Evolutionary conservation across 1,140 invertebrate genomes (phyloP).

Genomic region (Elymnias hypermnestra): DNA sequence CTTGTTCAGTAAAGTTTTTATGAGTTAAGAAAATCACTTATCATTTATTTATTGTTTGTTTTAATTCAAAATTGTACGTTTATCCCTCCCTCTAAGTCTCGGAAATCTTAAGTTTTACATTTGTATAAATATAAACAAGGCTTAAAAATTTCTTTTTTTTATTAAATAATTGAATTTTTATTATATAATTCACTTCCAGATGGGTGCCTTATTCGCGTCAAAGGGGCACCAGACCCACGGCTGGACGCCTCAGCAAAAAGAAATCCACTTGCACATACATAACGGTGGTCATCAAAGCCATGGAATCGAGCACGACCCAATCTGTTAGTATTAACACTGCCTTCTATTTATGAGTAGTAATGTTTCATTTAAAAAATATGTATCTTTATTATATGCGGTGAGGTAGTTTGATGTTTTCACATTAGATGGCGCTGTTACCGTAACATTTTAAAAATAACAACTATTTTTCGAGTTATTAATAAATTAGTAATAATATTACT

Average conservation of each 20-base stretch:
- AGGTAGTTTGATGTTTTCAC: neutral
- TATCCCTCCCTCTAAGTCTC: no score
- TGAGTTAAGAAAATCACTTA: neutral
- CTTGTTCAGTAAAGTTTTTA: no score
- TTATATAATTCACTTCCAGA: constrained; percentile 32
- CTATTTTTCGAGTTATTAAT: no score
- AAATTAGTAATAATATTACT: no score
- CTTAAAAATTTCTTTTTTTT: no score
- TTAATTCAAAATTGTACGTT: no score
- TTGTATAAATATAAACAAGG: no score
- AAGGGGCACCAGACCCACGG: constrained; percentile 33
- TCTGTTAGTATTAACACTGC: constrained; percentile 26
- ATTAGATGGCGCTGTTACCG: constrained; percentile 1
- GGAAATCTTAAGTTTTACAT: no score
- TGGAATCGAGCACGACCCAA: constrained; percentile 29
- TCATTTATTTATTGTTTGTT: constrained; percentile 1
- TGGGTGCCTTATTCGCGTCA: constrained; percentile 43
- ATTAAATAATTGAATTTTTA: no score
- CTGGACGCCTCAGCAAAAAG: constrained; percentile 49
- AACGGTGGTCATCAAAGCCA: constrained; percentile 42
- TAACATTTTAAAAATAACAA: no score
- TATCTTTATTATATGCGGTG: neutral
- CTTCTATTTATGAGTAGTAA: neutral
- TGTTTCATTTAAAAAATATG: no score
- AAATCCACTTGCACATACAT: constrained; percentile 67